Base-by-base conservation (phyloP, 2,113 vertebrate genomes). In the Phodopus roborovskii region DNA sequence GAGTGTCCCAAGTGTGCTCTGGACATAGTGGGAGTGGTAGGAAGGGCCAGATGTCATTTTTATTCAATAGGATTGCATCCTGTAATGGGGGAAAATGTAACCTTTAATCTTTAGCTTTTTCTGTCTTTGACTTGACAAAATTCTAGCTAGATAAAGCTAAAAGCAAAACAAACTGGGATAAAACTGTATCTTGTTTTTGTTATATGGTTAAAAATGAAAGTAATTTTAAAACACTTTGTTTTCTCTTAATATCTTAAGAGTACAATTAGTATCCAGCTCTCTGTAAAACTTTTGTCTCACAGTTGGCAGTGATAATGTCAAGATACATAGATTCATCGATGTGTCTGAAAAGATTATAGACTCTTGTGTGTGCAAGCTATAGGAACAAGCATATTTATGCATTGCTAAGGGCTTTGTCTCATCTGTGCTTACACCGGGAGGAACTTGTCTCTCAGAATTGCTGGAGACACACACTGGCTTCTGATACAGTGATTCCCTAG, bases 211-310 rank as follows among this genome's bases (percentile, higher is more conserved):
- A 56, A 53, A 88, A 86, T 66, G 2, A 33, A 56, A 87, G 16
- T 68, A 92, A 45, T 45, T 45, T 90, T 92, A 87, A 50, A 71
- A 91, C 66, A 92, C 64, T 73, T 93, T 9, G 50, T 90, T 92
- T 90, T 85, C 2, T 90, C 11, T 81, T 66, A 78, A 58, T 77
- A n/a, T 53, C 10, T 64, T 70, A 36, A 4, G 58, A n/a, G 26
- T 64, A 48, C 77, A 90, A 94, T 60, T 60, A 91, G 50, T 3
- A 2, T 20, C 68, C 9, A 36, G 10, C 78, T 84, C 33, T 85
- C 88, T 88, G 24, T 1, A 78, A 93, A 85, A 68, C 39, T 92
- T 12, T 66, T 60, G 0, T 53, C 42, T 79, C 28, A 60, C 16
- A 39, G 10, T 48, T 75, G 77, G 56, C 42, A 81, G 30, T 75